Base-by-base conservation (phyloP, 2,888 invertebrate genomes). In the Euplexia lucipara region DNA sequence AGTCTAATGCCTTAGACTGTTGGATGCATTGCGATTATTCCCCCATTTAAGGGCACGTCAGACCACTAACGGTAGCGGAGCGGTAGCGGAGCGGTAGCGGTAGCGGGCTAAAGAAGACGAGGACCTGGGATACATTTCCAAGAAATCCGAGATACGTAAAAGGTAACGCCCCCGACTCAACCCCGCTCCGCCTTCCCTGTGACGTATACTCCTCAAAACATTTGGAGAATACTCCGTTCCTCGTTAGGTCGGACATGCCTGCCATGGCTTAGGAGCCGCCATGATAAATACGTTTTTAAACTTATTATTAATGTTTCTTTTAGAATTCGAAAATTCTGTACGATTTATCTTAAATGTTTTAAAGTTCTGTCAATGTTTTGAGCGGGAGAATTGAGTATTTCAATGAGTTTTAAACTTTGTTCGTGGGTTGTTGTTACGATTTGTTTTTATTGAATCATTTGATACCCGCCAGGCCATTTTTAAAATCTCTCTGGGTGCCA, bases 1-100 rank as follows among this genome's bases (percentile, higher is more conserved):
- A 52, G 48, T 54, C 64, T 76, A 72, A 70, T 73, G 82, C 78
- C 22, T 71, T 67, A 79, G 59, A 52, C 32, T 49, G 71, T 68
- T 76, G 83, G 87, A 89, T 92, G 90, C 89, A 88, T 85, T 75
- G 86, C 87, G 90, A 93, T 93, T 91, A 93, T 93, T 90, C 81
- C 78, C 68, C 85, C 89, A 91, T 93, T 93, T 92, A 83, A 45
- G 52, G 44, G 10, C 22, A 41, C 16, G 75, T 53, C 39, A 34
- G 1, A 79, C 44, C 20, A 12, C 7, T 22, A 51, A 51, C 51
- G 47, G 20, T 6, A 41, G 58, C 34, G 57, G 20, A 53, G 14
- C 26, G 16, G 3, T n/a, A 44, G 4, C 49, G 34, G 5, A 51
- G 45, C 48, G 16, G 18, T 3, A 16, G 5, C 20, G 26, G 16